Evolutionary conservation across 2,113 vertebrate genomes (phyloP).

Genomic region (Microcebus tavaratra): DNA sequence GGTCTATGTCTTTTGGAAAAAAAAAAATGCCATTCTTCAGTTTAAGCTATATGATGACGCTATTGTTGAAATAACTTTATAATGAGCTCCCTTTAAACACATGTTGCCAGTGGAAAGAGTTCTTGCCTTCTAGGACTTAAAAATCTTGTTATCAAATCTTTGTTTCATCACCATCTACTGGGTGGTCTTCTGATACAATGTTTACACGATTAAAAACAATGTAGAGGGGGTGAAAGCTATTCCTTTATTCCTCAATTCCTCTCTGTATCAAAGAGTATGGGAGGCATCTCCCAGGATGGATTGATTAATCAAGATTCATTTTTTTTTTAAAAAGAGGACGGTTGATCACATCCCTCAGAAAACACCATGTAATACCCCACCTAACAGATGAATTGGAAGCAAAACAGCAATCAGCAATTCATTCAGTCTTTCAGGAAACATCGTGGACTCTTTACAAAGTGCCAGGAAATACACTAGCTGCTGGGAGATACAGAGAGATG

Average conservation of each 20-base stretch:
- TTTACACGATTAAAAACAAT: background rate
- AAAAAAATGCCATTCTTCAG: background rate
- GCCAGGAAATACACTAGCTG: background rate
- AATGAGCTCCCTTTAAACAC: background rate
- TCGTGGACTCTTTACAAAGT: background rate
- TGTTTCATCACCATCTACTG: background rate
- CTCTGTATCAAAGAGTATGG: background rate
- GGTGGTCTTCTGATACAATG: background rate
- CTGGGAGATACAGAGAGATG: background rate
- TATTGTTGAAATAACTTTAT: slow-evolving; percentile 13
- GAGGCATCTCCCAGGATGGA: background rate
- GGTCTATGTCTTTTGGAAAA: background rate
- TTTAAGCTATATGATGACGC: background rate
- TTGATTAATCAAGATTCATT: background rate
- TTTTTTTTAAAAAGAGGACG: background rate
- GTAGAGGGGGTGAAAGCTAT: background rate
- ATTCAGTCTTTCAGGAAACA: background rate
- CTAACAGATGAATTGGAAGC: background rate
- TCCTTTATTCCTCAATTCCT: background rate
- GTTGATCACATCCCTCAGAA: background rate
- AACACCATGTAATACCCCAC: background rate
- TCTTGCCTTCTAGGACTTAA: background rate
- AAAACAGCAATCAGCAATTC: background rate
- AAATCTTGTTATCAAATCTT: background rate
- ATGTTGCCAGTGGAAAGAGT: background rate